Evolutionary conservation across 2,888 invertebrate genomes (phyloP).

Genomic region (Pyrrhia umbra): DNA sequence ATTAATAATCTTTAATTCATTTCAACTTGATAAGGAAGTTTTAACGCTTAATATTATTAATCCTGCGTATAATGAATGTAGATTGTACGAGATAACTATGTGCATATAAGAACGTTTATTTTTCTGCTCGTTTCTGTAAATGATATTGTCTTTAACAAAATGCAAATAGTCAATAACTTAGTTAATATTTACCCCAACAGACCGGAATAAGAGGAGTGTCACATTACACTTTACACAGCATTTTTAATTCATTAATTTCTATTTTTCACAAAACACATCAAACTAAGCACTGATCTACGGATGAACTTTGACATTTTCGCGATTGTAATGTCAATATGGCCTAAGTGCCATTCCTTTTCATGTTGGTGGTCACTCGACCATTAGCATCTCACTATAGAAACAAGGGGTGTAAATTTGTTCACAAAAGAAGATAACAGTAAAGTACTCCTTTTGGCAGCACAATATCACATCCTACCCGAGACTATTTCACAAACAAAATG

Average conservation of each 20-base stretch:
- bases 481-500: slow-evolving; percentile 41
- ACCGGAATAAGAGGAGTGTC: slow-evolving; percentile 28
- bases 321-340: slow-evolving; percentile 75
- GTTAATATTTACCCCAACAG: slow-evolving; percentile 53
- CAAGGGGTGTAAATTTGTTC: slow-evolving; percentile 10
- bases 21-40: slow-evolving; percentile 15
- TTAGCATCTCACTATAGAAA: slow-evolving; percentile 28
- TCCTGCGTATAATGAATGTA: slow-evolving; percentile 24
- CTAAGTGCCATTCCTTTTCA: slow-evolving; percentile 77
- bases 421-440: slow-evolving; percentile 17
- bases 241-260: slow-evolving; percentile 65
- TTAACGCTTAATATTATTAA: slow-evolving; percentile 16
- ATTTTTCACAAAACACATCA: slow-evolving; percentile 65
- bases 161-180: slow-evolving; percentile 2
- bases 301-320: slow-evolving; percentile 89
- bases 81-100: slow-evolving; percentile 31
- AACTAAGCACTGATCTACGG: slow-evolving; percentile 54
- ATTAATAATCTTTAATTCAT: slow-evolving; percentile 19
- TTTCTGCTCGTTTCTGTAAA: slow-evolving; percentile 9
- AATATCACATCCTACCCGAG: slow-evolving; percentile 14
- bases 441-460: slow-evolving; percentile 9
- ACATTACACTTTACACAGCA: slow-evolving; percentile 47
- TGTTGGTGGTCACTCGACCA: slow-evolving; percentile 54
- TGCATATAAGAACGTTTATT: slow-evolving; percentile 5
- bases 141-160: not conserved